Evolutionary conservation across 2,797 vertebrate species (phyloP).

Genomic region (Benthosema pterotum): DNA sequence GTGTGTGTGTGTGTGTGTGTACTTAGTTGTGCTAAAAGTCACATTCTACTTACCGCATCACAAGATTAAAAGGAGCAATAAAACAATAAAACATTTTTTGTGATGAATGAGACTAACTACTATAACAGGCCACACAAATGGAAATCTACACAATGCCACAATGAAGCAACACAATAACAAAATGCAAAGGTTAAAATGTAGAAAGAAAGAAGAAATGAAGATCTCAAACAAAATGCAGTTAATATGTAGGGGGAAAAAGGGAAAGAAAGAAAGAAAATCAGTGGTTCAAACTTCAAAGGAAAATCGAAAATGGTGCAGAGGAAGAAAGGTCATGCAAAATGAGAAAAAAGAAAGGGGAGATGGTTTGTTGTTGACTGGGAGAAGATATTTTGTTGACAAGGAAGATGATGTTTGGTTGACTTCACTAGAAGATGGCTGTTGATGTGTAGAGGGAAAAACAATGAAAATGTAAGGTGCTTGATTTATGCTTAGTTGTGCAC

Average conservation of each 20-base stretch:
- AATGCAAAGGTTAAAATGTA: conserved; percentile 31
- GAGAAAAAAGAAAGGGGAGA: conserved; percentile 25
- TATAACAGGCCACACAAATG: neutral
- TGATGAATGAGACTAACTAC: conserved; percentile 1
- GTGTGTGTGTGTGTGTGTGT: neutral
- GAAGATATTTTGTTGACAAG: neutral
- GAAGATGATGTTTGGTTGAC: too few relatives aligned
- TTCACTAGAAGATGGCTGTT: conserved; percentile 1
- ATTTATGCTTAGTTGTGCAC: too few relatives aligned
- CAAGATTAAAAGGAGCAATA: neutral
- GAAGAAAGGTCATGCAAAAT: conserved; percentile 25
- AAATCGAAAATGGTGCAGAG: conserved; percentile 41
- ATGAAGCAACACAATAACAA: conserved; percentile 2
- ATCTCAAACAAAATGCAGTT: conserved; percentile 21
- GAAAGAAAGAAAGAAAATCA: conserved; percentile 59
- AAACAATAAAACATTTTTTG: conserved; percentile 5
- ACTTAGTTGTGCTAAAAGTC: neutral
- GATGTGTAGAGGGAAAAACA: neutral
- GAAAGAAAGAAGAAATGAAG: conserved; percentile 23
- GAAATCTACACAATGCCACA: neutral
- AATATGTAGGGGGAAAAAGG: too few relatives aligned
- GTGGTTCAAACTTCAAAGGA: conserved; percentile 44
- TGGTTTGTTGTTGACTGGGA: conserved; percentile 21
- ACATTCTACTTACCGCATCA: neutral
- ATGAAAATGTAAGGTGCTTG: too few relatives aligned